phyloP scores from a whole-genome alignment of 2,113 vertebrate species.

The Pampusana beccarii region DNA sequence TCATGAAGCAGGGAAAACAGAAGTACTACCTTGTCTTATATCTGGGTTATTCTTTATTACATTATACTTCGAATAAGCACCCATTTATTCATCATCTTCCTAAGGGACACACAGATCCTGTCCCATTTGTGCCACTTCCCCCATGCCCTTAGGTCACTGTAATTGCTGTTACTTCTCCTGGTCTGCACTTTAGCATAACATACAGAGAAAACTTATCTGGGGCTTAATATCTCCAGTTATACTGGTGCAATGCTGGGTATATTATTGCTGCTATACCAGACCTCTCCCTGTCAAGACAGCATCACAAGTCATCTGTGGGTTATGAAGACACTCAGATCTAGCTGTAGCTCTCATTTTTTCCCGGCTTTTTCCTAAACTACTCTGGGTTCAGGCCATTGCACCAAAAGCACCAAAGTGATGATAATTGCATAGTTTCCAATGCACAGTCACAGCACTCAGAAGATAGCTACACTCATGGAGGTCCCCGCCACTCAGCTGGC shows the following conservation, averaged over 20 bases:
- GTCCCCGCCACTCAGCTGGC: not conserved
- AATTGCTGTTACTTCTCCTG: not conserved
- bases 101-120: not conserved
- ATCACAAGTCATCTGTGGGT: not conserved
- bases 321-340: not conserved
- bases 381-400: not conserved
- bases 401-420: not conserved
- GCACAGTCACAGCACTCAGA: not conserved
- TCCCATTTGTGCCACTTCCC: not conserved
- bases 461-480: not conserved
- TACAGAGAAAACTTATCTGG: rapidly evolving
- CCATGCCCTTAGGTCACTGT: not conserved
- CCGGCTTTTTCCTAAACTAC: not conserved
- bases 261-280: not conserved
- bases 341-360: not conserved
- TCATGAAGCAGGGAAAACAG: not conserved
- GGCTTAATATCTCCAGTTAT: not conserved
- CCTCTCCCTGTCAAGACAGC: not conserved
- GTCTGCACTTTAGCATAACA: not conserved
- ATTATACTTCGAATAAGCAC: not conserved
- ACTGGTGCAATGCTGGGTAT: not conserved
- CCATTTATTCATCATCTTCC: not conserved
- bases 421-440: not conserved
- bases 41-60: not conserved
- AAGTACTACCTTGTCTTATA: not conserved